phyloP scores from a whole-genome alignment of 1,140 invertebrate genomes.

The Scaptomyza hsui region DNA sequence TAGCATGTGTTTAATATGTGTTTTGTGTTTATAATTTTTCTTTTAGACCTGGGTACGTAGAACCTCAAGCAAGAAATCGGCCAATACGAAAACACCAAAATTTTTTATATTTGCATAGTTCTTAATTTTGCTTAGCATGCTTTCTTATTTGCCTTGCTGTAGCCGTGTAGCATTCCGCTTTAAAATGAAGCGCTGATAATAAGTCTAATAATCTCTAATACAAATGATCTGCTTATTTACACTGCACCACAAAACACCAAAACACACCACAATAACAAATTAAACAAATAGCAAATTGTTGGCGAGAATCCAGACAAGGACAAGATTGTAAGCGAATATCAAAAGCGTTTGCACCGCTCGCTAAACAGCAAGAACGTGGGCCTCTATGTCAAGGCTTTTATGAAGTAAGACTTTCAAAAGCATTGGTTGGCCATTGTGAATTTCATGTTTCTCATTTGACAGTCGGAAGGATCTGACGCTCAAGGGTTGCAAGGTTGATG shows the following conservation, averaged over 20 bases:
- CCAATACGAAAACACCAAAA: conserved; percentile 30
- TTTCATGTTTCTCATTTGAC: neutral
- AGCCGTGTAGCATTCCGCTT: conserved; percentile 23
- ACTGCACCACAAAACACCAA: conserved; percentile 32
- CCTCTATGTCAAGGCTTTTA: conserved; percentile 92
- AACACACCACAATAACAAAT: conserved; percentile 6
- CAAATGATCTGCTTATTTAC: conserved; percentile 48
- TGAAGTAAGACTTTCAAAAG: conserved; percentile 86
- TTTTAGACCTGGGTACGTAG: conserved; percentile 68
- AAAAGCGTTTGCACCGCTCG: conserved; percentile 90
- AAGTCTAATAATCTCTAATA: conserved; percentile 24
- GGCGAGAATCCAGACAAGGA: conserved; percentile 87
- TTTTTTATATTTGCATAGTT: conserved; percentile 9
- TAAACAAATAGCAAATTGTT: conserved; percentile 77
- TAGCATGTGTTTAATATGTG: conserved; percentile 56
- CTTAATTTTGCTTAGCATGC: conserved; percentile 16
- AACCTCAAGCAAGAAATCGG: conserved; percentile 56
- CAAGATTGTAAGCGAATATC: conserved; percentile 91
- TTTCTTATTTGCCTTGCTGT: conserved; percentile 41
- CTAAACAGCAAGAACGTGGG: conserved; percentile 94
- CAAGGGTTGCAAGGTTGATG: conserved; percentile 89
- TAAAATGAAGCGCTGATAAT: neutral
- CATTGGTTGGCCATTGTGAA: neutral
- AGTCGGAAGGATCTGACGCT: conserved; percentile 90
- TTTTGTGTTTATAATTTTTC: conserved; percentile 40